Conservation (phyloP, 2,113 vertebrate genomes). For the Theropithecus gelada region DNA sequence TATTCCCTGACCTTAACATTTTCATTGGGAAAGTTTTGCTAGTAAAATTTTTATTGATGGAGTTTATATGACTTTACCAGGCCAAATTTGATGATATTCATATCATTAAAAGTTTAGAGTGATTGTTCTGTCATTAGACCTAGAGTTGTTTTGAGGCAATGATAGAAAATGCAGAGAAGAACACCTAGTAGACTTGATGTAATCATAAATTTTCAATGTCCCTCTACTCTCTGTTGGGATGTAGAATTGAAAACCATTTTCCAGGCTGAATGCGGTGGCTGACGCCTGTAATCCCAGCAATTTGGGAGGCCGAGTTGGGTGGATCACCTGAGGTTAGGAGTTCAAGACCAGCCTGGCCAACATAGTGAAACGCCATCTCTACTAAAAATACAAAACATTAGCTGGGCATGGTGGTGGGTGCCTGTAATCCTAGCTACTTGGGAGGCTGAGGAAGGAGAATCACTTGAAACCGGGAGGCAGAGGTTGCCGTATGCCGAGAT, state of each 20-base stretch:
- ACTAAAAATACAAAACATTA: too few species aligned
- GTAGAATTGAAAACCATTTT: conserved; percentile 52
- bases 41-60: conserved; percentile 41
- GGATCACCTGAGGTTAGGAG: too few species aligned
- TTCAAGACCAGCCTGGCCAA: too few species aligned
- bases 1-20: neutral
- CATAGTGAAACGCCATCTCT: too few species aligned
- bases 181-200: conserved; percentile 12
- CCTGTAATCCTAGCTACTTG: too few species aligned
- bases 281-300: too few species aligned
- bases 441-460: too few species aligned
- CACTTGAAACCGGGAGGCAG: rapidly evolving
- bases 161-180: conserved; percentile 25
- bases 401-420: too few species aligned
- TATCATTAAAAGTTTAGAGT: conserved; percentile 59
- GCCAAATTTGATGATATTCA: conserved; percentile 58
- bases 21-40: conserved; percentile 28
- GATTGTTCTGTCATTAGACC: conserved; percentile 31
- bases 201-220: conserved; percentile 73
- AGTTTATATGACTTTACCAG: conserved; percentile 61
- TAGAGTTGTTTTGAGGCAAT: conserved; percentile 67
- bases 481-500: too few species aligned
- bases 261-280: too few species aligned
- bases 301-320: too few species aligned
- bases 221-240: conserved; percentile 11